These are phyloP conservation scores for Peucedramus taeniatus DNA, from an alignment of 2,113 vertebrate genomes.

Conservation along the genomic window DNA sequence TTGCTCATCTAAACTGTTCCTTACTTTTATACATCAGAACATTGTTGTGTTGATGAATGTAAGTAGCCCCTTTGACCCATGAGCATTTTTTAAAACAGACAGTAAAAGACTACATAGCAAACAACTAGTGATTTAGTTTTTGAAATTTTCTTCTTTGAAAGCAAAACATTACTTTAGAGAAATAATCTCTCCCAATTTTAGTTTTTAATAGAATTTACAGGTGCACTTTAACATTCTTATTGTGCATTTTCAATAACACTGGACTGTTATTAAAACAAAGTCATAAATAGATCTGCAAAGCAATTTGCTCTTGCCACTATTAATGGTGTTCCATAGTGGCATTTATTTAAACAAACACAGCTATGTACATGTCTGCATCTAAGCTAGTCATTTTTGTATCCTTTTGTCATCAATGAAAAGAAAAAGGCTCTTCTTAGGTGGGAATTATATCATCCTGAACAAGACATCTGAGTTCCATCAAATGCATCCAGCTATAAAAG, in stretches of 20 bases:
- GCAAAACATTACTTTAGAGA: background rate
- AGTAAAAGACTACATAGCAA: background rate
- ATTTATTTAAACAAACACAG: background rate
- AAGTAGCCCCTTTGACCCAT: background rate
- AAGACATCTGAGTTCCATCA: background rate
- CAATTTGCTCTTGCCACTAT: background rate
- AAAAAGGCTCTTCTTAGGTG: background rate
- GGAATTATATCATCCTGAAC: background rate
- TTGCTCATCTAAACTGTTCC: background rate
- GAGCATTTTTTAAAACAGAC: background rate
- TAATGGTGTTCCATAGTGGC: background rate
- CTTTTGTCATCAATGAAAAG: background rate
- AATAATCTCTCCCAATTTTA: background rate
- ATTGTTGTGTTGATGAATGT: background rate
- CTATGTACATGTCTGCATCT: background rate
- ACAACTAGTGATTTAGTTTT: background rate
- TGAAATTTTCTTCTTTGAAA: background rate
- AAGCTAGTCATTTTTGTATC: background rate
- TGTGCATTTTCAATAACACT: background rate
- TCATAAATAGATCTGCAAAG: background rate
- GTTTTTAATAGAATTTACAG: background rate
- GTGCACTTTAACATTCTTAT: background rate
- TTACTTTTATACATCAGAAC: background rate
- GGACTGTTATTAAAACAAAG: background rate
- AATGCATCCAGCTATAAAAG: background rate